phyloP scores from a whole-genome alignment of 2,113 vertebrate genomes.

The Pedetes capensis region DNA sequence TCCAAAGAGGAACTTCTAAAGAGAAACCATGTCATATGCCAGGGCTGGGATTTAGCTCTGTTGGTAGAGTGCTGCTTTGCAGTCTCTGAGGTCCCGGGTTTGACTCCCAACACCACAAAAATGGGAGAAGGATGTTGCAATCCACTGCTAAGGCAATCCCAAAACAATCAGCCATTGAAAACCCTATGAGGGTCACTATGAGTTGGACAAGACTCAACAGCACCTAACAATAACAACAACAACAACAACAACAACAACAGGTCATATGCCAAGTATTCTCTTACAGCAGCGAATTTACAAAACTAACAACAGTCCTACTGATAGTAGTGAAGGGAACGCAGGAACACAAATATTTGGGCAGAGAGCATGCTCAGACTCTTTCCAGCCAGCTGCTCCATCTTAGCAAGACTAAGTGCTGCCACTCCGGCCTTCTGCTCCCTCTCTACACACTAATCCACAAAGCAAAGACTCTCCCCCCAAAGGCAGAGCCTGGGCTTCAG shows the following conservation, averaged over 20 bases:
- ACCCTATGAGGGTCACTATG: no score
- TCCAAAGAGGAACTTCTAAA: not conserved
- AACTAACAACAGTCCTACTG: not conserved
- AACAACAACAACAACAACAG: no score
- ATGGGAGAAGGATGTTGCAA: no score
- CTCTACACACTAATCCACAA: not conserved
- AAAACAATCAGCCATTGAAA: no score
- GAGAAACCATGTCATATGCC: not conserved
- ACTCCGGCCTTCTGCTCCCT: not conserved
- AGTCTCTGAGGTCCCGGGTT: no score
- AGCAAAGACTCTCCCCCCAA: slow-evolving; percentile 5
- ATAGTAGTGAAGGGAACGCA: not conserved
- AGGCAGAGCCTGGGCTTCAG: not conserved
- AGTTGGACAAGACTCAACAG: no score
- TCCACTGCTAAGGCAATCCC: no score
- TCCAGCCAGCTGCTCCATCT: no score
- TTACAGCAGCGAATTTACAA: not conserved
- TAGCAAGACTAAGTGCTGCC: not conserved
- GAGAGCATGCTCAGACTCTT: not conserved
- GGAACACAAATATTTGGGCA: not conserved
- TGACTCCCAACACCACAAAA: no score
- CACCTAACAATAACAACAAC: no score
- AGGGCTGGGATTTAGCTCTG: no score
- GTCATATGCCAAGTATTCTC: not conserved
- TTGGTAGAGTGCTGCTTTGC: no score